Evolutionary conservation across 2,888 invertebrate genomes (phyloP), one percentile per base, ranked within the genome.

Genomic region (Junonia oenone): DNA sequence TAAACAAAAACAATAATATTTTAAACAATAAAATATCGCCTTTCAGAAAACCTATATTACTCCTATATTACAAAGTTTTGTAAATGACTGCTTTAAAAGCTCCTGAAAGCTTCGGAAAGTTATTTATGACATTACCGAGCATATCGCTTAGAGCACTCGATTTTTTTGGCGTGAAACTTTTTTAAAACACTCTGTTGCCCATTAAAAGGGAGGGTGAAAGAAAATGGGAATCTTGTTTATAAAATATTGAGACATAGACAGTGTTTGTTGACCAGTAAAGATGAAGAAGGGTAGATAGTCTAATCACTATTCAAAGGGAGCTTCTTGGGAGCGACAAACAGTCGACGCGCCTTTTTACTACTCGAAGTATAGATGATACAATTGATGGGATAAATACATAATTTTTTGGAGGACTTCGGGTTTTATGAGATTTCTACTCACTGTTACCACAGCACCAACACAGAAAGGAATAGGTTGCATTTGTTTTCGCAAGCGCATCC

Each of bases 11-110:
- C 14, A 8, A 37, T 8, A 37, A 37, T 15, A 37, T 33, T n/a
- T n/a, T n/a, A n/a, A n/a, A n/a, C n/a, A 43, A 17, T 38, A n/a
- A 26, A 43, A 6, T 40, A 22, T 26, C 13, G 13, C 22, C 22
- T 13, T 26, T 43, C 27, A 26, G 26, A 14, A 22, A 53, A 31
- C 31, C 45, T 45, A 49, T 53, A 57, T 40, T 38, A n/a, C n/a
- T n/a, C n/a, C n/a, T n/a, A 45, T 45, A 27, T 31, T 37, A 38
- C 37, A 57, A 50, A 49, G 38, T 57, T 45, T 57, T 54, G 47
- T 43, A 54, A 59, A 59, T 57, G 55, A 55, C 49, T 49, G 40
- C 53, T 59, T 55, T 57, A 54, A 62, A 62, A 62, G 57, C 57
- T 62, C 59, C 50, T 55, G 40, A 47, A 57, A 54, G 53, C 57